phyloP scores from a whole-genome alignment of 35 echinoderm and acorn worm species.

The Holothuria glaberrima region DNA sequence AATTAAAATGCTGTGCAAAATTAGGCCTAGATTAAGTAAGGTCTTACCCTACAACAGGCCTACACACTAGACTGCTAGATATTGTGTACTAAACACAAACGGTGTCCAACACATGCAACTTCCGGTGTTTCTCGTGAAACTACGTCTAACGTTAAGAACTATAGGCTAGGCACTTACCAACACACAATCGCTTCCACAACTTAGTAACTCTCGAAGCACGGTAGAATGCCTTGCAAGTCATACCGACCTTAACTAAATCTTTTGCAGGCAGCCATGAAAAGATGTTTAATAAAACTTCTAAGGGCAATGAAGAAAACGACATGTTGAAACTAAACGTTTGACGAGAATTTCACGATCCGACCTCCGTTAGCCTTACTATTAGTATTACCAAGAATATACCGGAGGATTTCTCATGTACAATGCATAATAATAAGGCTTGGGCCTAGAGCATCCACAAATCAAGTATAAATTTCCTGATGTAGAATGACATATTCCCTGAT shows the following conservation, averaged over 20 bases:
- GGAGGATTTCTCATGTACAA: too few relatives aligned
- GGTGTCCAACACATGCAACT: too few relatives aligned
- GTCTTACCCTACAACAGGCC: too few relatives aligned
- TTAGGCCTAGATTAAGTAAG: too few relatives aligned
- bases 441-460: too few relatives aligned
- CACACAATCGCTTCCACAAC: slow-evolving; percentile 21
- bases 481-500: too few relatives aligned
- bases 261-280: neutral
- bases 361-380: too few relatives aligned
- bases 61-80: neutral
- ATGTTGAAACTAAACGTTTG: neutral
- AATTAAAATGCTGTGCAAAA: too few relatives aligned
- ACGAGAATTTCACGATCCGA: too few relatives aligned
- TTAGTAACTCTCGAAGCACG: neutral
- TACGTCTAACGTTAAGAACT: neutral
- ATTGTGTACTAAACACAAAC: neutral
- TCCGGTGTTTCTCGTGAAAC: neutral
- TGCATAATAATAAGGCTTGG: too few relatives aligned
- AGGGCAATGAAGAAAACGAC: slow-evolving; percentile 28
- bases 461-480: too few relatives aligned
- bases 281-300: slow-evolving; percentile 3
- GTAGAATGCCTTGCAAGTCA: slow-evolving; percentile 19
- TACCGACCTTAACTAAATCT: neutral
- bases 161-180: neutral
- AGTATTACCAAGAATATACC: too few relatives aligned